A percentile compares a stretch with the other conserved stretches of the same genome.
phyloP scores from a whole-genome alignment of 2,113 vertebrate genomes.

The Corythoichthys intestinalis region DNA sequence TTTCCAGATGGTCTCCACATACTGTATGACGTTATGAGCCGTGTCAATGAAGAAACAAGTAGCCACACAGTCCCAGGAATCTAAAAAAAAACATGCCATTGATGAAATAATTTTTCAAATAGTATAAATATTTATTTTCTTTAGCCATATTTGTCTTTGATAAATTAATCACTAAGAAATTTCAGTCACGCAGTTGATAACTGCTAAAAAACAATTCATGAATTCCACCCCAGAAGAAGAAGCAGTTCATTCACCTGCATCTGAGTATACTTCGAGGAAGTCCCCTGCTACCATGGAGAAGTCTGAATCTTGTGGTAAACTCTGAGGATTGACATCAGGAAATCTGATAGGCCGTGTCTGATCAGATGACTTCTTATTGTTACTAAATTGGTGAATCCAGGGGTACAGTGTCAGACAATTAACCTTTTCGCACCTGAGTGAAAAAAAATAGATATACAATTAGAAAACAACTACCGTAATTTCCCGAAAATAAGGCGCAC shows the following conservation, averaged over 20 bases:
- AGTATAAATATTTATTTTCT: background rate
- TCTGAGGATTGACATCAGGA: slow-evolving; percentile 93
- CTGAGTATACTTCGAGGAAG: slow-evolving; percentile 94
- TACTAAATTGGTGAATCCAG: slow-evolving; percentile 99
- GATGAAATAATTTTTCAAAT: background rate
- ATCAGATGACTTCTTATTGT: slow-evolving; percentile 92
- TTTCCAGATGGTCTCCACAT: slow-evolving; percentile 98
- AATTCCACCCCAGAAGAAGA: background rate
- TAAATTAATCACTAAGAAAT: background rate
- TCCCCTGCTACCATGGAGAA: slow-evolving; percentile 99
- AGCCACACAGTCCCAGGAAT: slow-evolving; percentile 92
- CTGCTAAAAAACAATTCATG: background rate
- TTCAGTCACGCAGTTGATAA: background rate
- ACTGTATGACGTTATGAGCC: slow-evolving; percentile 96
- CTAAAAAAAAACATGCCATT: slow-evolving; percentile 59
- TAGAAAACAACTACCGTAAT: too few species aligned
- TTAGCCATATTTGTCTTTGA: background rate
- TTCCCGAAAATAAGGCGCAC: too few species aligned
- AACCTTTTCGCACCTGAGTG: slow-evolving; percentile 87
- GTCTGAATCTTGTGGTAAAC: slow-evolving; percentile 84
- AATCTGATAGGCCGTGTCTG: slow-evolving; percentile 89
- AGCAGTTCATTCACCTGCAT: slow-evolving; percentile 77
- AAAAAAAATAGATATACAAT: slow-evolving; percentile 6
- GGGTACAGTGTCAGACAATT: slow-evolving; percentile 91
- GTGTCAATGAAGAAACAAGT: slow-evolving; percentile 99